phyloP scores from a whole-genome alignment of 2,888 invertebrate species.

The Drosophila gaucha region DNA sequence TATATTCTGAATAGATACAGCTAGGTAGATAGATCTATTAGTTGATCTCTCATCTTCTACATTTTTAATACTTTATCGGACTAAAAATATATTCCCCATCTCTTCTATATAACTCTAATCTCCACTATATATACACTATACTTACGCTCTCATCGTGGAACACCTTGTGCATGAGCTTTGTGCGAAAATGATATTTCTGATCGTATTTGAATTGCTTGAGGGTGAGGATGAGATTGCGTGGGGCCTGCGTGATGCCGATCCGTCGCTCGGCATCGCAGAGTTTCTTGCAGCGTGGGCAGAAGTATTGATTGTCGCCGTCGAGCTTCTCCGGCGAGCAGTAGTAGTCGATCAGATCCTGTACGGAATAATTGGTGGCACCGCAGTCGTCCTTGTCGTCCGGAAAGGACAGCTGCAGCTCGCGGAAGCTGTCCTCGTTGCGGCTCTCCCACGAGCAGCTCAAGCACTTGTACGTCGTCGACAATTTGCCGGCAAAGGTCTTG shows the following conservation, averaged over 20 bases:
- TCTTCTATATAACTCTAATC: too few species aligned
- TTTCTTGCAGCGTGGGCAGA: conserved; percentile 90
- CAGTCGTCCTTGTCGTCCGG: conserved; percentile 86
- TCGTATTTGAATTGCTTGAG: conserved; percentile 92
- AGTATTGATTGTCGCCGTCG: conserved; percentile 92
- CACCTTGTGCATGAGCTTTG: conserved; percentile 91
- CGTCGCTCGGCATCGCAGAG: conserved; percentile 91
- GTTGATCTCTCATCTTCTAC: too few species aligned
- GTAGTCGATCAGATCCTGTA: conserved; percentile 91
- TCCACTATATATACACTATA: too few species aligned
- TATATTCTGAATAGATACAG: too few species aligned
- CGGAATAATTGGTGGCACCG: conserved; percentile 86
- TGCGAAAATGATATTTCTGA: conserved; percentile 89
- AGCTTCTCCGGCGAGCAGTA: conserved; percentile 92
- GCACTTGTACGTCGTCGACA: conserved; percentile 91
- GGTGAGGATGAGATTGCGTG: conserved; percentile 91
- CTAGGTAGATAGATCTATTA: too few species aligned
- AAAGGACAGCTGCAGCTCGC: conserved; percentile 92
- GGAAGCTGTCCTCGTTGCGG: conserved; percentile 91
- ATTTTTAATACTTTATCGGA: too few species aligned
- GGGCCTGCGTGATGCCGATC: conserved; percentile 89
- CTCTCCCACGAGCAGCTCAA: conserved; percentile 90
- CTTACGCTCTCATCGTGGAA: conserved; percentile 86
- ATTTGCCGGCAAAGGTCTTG: conserved; percentile 91
- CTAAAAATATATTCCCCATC: too few species aligned